Percentiles rank a stretch among this genome's conserved stretches.
phyloP scores from a whole-genome alignment of 2,888 invertebrate species.

The Heteropelma amictum region DNA sequence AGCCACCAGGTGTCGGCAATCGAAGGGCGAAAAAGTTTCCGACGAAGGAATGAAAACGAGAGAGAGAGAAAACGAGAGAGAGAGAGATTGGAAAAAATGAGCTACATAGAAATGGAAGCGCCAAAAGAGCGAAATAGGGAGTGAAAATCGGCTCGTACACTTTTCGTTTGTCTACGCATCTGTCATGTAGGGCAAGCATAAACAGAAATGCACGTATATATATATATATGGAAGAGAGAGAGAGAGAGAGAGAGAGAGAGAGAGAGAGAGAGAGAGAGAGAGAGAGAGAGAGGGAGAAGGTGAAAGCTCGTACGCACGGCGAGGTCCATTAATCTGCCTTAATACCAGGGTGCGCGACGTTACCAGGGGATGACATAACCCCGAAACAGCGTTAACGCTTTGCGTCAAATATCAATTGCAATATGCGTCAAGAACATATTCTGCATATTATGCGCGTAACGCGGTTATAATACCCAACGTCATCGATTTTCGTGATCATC shows the following conservation, averaged over 20 bases:
- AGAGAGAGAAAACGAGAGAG: slow-evolving; percentile 18
- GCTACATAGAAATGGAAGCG: slow-evolving; percentile 32
- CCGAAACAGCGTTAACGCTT: slow-evolving; percentile 42
- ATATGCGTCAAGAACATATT: slow-evolving; percentile 24
- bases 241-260: too few relatives aligned
- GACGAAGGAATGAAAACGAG: slow-evolving; percentile 27
- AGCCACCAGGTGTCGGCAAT: slow-evolving; percentile 42
- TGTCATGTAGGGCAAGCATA: slow-evolving; percentile 62
- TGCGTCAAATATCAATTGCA: slow-evolving; percentile 22
- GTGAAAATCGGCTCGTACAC: slow-evolving; percentile 61
- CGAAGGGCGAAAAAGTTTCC: slow-evolving; percentile 34
- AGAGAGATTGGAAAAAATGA: slow-evolving; percentile 26
- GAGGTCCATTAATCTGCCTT: slow-evolving; percentile 68
- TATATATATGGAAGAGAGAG: too few relatives aligned
- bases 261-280: slow-evolving; percentile 1
- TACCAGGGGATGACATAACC: slow-evolving; percentile 32
- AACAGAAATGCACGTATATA: too few relatives aligned
- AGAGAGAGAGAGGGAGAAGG: not conserved
- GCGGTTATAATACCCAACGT: not conserved
- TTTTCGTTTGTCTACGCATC: slow-evolving; percentile 65
- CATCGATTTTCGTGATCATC: slow-evolving; percentile 9
- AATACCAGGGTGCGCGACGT: slow-evolving; percentile 56
- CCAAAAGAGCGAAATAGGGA: slow-evolving; percentile 47
- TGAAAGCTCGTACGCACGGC: not conserved
- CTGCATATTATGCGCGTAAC: not conserved